These are phyloP conservation scores for Lepidocyrtinus sp. DNA, from an alignment of 2,888 invertebrate genomes.

Conservation along the genomic window DNA sequence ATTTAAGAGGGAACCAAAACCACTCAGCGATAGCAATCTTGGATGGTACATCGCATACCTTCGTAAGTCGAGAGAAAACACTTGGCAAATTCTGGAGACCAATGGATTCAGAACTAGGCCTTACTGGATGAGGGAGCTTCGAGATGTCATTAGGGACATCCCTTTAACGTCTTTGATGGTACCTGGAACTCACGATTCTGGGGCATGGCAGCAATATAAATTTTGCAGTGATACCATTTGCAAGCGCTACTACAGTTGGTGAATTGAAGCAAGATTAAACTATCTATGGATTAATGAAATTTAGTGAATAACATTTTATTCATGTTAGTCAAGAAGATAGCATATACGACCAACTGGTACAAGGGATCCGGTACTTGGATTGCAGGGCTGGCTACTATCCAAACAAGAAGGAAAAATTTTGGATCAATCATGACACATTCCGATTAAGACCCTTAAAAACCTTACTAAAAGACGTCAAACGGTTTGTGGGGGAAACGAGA, in stretches of 20 bases:
- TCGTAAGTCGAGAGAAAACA: conserved; percentile 70
- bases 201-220: conserved; percentile 73
- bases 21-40: conserved; percentile 68
- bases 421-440: conserved; percentile 82
- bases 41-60: conserved; percentile 71
- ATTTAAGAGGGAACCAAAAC: conserved; percentile 50
- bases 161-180: conserved; percentile 78
- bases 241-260: conserved; percentile 65
- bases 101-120: conserved; percentile 80
- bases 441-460: conserved; percentile 78
- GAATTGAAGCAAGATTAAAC: neutral
- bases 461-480: conserved; percentile 75
- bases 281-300: neutral
- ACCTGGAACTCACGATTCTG: conserved; percentile 81
- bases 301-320: neutral
- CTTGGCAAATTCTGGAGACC: conserved; percentile 67
- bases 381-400: conserved; percentile 82
- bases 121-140: conserved; percentile 60
- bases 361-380: conserved; percentile 87
- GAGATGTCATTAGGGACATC: conserved; percentile 75
- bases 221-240: conserved; percentile 61
- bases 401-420: conserved; percentile 74
- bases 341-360: conserved; percentile 86
- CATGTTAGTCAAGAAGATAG: conserved; percentile 82
- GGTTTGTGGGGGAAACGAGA: conserved; percentile 76